These are phyloP conservation scores for Bolinopsis microptera DNA, from an alignment of 37 sponge, comb jelly and placozoan genomes.

Conservation along the genomic window DNA sequence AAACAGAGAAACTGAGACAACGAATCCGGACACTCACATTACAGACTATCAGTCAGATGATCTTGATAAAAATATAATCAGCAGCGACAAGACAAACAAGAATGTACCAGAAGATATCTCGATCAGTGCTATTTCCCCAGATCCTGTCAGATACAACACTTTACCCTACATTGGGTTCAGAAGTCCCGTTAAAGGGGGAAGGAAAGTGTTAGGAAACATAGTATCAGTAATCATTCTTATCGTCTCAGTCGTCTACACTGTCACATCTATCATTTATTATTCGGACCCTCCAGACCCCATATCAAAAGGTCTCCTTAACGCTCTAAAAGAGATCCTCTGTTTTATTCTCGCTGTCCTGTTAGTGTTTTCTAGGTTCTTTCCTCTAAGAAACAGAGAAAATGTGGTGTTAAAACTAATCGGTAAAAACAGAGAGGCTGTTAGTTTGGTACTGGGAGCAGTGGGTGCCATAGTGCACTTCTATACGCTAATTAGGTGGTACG, in stretches of 20 bases:
- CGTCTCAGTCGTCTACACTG: background rate
- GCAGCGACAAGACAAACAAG: too few relatives aligned
- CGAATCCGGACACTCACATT: background rate
- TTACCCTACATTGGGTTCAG: background rate
- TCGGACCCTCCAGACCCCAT: background rate
- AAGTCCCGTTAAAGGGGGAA: background rate
- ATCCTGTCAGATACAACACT: background rate
- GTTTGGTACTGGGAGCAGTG: background rate
- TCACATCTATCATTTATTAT: background rate
- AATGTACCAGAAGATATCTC: background rate
- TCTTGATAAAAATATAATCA: background rate
- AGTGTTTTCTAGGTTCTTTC: background rate
- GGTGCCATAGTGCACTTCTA: background rate
- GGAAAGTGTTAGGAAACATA: conserved; percentile 7
- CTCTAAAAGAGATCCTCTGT: conserved; percentile 31
- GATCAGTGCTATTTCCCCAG: background rate
- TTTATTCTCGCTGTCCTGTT: background rate
- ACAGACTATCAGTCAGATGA: background rate
- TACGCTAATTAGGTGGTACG: conserved; percentile 23
- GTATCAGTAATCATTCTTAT: background rate
- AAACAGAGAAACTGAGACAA: background rate
- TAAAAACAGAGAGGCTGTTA: background rate
- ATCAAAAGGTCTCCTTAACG: background rate
- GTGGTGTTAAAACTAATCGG: background rate
- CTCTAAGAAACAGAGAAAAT: background rate